These are phyloP conservation scores for Sebastes jordani DNA, from an alignment of 2,797 vertebrate genomes.

Conservation along the genomic window DNA sequence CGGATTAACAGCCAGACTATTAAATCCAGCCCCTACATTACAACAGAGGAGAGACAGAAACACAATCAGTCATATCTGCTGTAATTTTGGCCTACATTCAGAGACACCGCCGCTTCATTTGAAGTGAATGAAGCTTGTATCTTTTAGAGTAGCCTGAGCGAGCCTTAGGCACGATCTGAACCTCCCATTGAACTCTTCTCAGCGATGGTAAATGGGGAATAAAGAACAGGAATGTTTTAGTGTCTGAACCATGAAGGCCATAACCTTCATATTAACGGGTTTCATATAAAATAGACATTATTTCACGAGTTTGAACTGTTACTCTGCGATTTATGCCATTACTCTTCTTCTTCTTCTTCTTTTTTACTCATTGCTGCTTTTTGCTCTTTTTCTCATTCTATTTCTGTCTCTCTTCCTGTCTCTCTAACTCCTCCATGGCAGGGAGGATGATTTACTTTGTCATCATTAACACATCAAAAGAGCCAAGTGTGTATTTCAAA, in stretches of 20 bases:
- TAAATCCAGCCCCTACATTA: slow-evolving; percentile 65
- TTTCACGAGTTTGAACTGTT: slow-evolving; percentile 12
- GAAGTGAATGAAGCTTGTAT: slow-evolving; percentile 49
- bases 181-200: slow-evolving; percentile 42
- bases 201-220: slow-evolving; percentile 36
- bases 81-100: slow-evolving; percentile 58
- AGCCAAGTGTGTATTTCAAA: slow-evolving; percentile 76
- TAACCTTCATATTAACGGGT: slow-evolving; percentile 39
- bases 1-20: slow-evolving; percentile 76
- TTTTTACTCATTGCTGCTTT: slow-evolving; percentile 8
- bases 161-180: slow-evolving; percentile 46
- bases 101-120: slow-evolving; percentile 24
- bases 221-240: slow-evolving; percentile 34
- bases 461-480: slow-evolving; percentile 80
- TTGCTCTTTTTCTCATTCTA: background rate
- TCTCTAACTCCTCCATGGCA: slow-evolving; percentile 33
- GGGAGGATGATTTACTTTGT: slow-evolving; percentile 69
- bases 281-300: slow-evolving; percentile 23
- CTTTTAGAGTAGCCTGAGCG: slow-evolving; percentile 30
- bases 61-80: slow-evolving; percentile 59
- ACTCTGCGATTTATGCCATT: slow-evolving; percentile 6
- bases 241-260: slow-evolving; percentile 37
- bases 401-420: slow-evolving; percentile 15
- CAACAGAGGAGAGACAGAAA: slow-evolving; percentile 44
- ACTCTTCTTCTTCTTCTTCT: background rate